Evolutionary conservation across 2,888 invertebrate species (phyloP).

Genomic region (Synanthedon formicaeformis): DNA sequence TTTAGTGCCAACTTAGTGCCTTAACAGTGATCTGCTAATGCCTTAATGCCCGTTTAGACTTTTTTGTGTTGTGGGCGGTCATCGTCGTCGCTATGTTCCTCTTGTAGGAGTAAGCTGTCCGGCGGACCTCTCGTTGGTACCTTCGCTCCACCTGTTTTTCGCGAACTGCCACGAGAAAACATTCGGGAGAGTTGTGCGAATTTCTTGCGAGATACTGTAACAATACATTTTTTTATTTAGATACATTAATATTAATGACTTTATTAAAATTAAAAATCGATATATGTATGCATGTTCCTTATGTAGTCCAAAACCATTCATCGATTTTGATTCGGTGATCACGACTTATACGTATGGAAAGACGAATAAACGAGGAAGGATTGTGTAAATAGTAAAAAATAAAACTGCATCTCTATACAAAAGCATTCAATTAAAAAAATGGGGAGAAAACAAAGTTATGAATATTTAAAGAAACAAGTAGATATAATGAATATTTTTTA

Average conservation of each 20-base stretch:
- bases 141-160: conserved; percentile 42
- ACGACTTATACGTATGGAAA: no score
- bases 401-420: no score
- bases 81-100: conserved; percentile 74
- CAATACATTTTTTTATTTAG: neutral
- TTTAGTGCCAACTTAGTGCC: no score
- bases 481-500: neutral
- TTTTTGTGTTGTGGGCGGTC: conserved; percentile 49
- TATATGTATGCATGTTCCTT: no score
- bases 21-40: no score
- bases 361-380: no score
- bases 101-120: conserved; percentile 71
- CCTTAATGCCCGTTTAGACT: conserved; percentile 11
- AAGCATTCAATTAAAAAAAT: no score
- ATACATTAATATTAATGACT: neutral
- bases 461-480: no score
- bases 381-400: no score
- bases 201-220: conserved; percentile 80
- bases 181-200: conserved; percentile 83
- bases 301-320: no score
- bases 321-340: no score
- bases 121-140: conserved; percentile 62
- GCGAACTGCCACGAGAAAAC: conserved; percentile 76
- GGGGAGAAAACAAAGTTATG: no score
- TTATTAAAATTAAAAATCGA: neutral